These are phyloP conservation scores for Mohoua ochrocephala DNA, from an alignment of 2,113 vertebrate species.

Conservation along the genomic window DNA sequence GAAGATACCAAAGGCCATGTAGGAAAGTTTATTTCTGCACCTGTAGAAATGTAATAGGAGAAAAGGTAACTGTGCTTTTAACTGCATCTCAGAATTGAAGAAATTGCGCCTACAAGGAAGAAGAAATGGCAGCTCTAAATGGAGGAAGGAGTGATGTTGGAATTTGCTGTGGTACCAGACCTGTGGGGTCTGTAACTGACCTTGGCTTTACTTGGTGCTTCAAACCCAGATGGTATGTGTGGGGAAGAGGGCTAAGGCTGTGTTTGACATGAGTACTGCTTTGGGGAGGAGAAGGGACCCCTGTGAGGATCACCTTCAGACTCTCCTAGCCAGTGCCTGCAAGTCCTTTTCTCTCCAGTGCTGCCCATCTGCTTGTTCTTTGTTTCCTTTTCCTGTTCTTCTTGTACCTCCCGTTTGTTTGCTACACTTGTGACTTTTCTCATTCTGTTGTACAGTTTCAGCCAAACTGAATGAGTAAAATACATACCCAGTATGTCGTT, in stretches of 20 bases:
- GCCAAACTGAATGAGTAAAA: neutral
- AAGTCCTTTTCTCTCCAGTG: neutral
- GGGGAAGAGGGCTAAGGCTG: neutral
- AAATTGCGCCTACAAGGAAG: neutral
- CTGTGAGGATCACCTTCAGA: neutral
- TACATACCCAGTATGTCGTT: neutral
- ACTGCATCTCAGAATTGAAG: neutral
- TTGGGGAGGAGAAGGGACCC: neutral
- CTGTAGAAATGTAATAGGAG: neutral
- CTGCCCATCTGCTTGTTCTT: neutral
- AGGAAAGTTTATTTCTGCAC: neutral
- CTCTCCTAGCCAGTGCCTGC: neutral
- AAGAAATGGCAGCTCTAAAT: neutral
- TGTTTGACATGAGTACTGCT: accelerated
- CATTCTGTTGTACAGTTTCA: neutral
- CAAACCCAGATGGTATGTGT: neutral
- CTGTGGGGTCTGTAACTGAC: neutral
- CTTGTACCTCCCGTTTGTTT: neutral
- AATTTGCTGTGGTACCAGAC: neutral
- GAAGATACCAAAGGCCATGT: neutral
- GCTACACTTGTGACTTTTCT: neutral
- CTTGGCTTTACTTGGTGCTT: neutral
- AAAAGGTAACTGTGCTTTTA: neutral
- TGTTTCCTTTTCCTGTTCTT: neutral
- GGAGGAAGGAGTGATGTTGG: neutral